Base-by-base conservation (phyloP, 2,113 vertebrate species). In the Apodemus sylvaticus region DNA sequence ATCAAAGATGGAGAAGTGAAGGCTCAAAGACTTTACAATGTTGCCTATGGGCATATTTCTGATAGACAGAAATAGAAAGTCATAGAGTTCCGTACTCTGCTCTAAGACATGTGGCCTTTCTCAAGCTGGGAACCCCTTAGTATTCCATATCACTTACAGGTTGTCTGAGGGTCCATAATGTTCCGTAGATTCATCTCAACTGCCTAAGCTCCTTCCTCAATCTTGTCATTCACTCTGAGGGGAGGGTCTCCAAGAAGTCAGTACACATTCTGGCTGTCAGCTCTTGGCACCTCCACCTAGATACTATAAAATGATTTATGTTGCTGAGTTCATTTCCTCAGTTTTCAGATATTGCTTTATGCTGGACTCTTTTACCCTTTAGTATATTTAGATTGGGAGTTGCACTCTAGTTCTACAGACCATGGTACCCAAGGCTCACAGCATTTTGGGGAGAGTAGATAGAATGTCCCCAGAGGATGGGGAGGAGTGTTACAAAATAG, bases 241-340 rank as follows among this genome's bases (percentile, higher is more conserved):
- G 42, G 10, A 3, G 39, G 55, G 64, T 97, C 95, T 96, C 96
- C 76, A 97, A 92, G 95, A 95, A 97, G 87, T 95, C 39, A 39
- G 89, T 74, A 48, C 70, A 93, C 51, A 86, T 89, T 95, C 68
- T 95, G 81, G 42, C 48, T 94, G 71, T 93, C 90, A 94, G 70
- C 26, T 95, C 87, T 92, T 92, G 74, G 48, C 60, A 96, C 29
- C 45, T 95, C 31, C 42, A 92, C 68, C 42, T 94, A 89, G 74
- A 92, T 87, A 87, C 77, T 95, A 93, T 86, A 66, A 74, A 85
- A 94, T 90, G 73, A 90, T 96, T 92, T 93, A 66, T 16, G 89
- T 66, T 82, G 29, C 42, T 73, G 31, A 29, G 20, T 89, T 97
- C 48, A 92, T 91, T 91, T 31, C 10, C 73, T 93, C 20, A 70